Evolutionary conservation across 2,113 vertebrate species (phyloP), one percentile per base, ranked within the genome.

Genomic region (Salvelinus alpinus): DNA sequence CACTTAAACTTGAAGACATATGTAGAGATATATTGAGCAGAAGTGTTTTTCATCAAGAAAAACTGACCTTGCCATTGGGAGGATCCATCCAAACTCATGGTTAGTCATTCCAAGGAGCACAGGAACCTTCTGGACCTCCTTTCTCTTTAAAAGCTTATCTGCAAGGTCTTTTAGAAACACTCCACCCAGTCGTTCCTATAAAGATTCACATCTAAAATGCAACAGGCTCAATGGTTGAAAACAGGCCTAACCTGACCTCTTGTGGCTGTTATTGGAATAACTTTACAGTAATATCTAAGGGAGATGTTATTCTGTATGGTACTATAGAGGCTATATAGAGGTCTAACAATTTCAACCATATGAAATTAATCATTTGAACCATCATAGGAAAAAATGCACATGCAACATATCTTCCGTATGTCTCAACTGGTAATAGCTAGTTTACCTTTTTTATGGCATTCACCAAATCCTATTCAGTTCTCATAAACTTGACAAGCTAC

Each of bases 1-100:
- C 34, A 34, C 34, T 34, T 34, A 34, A 34, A 34, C 34, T 34
- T 34, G 34, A 34, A 51, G 14, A 51, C 14, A 51, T 16, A 51
- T 51, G 48, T 51, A 51, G 48, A 16, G 12, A 16, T 16, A 54
- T 54, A 54, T 18, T 54, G 51, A 54, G 51, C 9, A 11, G 38
- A 44, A 44, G 9, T 44, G 51, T 54, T 14, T 54, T 54, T 16
- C 5, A 54, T 54, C 51, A 54, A 54, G 13, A 54, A 54, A 3
- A 18, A 54, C 3, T 14, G 48, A 68, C 14, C 14, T 68, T 72
- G 88, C 91, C 88, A 81, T 48, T 82, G 88, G 77, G 3, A 95
- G 38, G 9, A 93, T 1, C 94, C 94, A 95, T 64, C 94, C 90
- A 66, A 87, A 95, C 78, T 96, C 95, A 71, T 96, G 88, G 47